phyloP scores from a whole-genome alignment of 2,797 vertebrate genomes.

The Micrastur ruficollis region DNA sequence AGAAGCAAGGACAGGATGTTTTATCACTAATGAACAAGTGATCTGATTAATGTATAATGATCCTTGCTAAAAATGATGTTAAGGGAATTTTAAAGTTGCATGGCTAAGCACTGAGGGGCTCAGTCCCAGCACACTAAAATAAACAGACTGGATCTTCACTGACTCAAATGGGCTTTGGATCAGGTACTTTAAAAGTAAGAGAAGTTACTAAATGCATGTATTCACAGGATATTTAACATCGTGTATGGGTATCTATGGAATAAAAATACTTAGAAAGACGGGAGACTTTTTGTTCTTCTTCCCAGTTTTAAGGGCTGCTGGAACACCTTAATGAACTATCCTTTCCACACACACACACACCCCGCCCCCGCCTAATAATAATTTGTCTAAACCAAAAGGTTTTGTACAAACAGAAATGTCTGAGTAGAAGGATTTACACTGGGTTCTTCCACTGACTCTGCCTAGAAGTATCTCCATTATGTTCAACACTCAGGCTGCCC shows the following conservation, averaged over 20 bases:
- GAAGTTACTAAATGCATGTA: not conserved
- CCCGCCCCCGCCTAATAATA: rapidly evolving
- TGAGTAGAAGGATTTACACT: not conserved
- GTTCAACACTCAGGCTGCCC: not conserved
- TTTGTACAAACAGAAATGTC: not conserved
- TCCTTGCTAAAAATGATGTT: conserved; percentile 59
- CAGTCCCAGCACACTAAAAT: conserved; percentile 21
- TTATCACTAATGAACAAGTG: conserved; percentile 69
- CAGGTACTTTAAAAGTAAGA: not conserved
- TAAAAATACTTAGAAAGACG: not conserved
- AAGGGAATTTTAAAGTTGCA: conserved; percentile 49
- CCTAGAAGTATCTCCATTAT: not conserved
- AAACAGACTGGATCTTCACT: conserved; percentile 34
- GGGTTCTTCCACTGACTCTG: not conserved
- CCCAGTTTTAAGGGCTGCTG: not conserved
- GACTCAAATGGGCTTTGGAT: conserved; percentile 1
- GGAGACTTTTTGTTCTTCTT: not conserved
- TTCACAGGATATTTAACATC: not conserved
- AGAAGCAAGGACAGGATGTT: conserved; percentile 69
- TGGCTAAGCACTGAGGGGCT: conserved; percentile 28
- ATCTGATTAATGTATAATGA: conserved; percentile 71
- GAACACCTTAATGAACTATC: not conserved
- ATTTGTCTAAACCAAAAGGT: not conserved
- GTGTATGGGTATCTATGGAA: not conserved
- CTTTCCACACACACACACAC: not conserved